Base-by-base conservation (phyloP, 1,140 invertebrate species). In the Pseudomyrmex flavicornis region DNA sequence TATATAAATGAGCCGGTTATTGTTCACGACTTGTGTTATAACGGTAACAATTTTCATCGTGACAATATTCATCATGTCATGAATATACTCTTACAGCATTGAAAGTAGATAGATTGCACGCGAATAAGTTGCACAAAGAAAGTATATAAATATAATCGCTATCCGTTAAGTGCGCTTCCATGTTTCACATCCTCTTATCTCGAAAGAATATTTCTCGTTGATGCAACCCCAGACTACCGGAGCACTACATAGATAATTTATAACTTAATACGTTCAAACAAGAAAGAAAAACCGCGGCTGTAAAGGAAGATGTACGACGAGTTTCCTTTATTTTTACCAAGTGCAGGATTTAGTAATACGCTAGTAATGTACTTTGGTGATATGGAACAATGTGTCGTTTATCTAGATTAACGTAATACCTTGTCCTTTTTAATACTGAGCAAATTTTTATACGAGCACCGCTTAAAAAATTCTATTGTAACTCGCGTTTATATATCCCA, bases 121-220 rank as follows among this genome's bases (percentile, higher is more conserved):
- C 22, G 20, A 70, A 70, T 79, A 58, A n/a, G 35, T 69, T 9
- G 35, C 4, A 22, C 35, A 59, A 88, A 59, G 15, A 46, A 85
- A 48, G 54, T 72, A 73, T 79, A 75, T 26, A 17, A 85, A 76
- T 59, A n/a, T 26, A 54, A 73, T 63, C 83, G 63, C 79, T 85
- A 83, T 61, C 63, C 74, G 63, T 86, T 88, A 88, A 89, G 86
- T 89, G 87, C 86, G 88, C 77, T 89, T 85, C 65, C 79, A 65
- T 89, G 87, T 89, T 73, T 70, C 56, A 69, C 35, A 80, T 52
- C 72, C 63, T 75, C 74, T 88, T 83, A 72, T 85, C 62, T 85
- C 20, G 50, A 7, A 66, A 72, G 62, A 70, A 80, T 84, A 75
- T 68, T 76, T 88, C 73, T 70, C 69, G 65, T 70, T 83, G 44